Percentiles rank a stretch among this genome's conserved stretches.
phyloP scores from a whole-genome alignment of 2,797 vertebrate species.

The Heterohyrax brucei region DNA sequence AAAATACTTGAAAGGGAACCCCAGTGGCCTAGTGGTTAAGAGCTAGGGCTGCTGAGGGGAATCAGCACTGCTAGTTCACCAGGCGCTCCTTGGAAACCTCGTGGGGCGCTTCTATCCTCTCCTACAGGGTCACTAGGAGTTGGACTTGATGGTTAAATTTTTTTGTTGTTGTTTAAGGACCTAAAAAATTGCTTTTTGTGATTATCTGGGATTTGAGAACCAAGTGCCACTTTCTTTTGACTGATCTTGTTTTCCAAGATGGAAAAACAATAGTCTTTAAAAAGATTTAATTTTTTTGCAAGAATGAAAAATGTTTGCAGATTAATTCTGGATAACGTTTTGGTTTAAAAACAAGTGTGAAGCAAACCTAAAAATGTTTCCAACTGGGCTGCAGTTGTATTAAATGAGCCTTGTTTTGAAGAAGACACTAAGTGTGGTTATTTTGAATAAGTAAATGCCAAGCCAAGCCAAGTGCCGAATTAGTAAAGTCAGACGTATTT shows the following conservation, averaged over 20 bases:
- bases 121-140: no score
- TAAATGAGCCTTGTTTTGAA: conserved; percentile 18
- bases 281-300: conserved; percentile 20
- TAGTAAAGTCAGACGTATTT: conserved; percentile 42
- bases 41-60: no score
- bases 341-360: conserved; percentile 33
- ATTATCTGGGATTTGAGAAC: not conserved
- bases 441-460: conserved; percentile 56
- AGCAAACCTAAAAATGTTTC: conserved; percentile 24
- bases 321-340: conserved; percentile 10
- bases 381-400: not conserved
- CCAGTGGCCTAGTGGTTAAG: no score
- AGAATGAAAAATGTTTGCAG: not conserved
- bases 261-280: conserved; percentile 34
- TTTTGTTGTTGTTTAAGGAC: no score
- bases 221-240: not conserved
- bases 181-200: not conserved
- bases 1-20: not conserved
- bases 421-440: not conserved
- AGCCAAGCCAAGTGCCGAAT: not conserved
- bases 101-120: no score
- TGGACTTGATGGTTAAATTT: no score
- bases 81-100: no score
- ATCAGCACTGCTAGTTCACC: no score
- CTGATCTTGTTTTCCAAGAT: not conserved